phyloP scores from a whole-genome alignment of 1,140 invertebrate genomes.

The Gerris buenoi region DNA sequence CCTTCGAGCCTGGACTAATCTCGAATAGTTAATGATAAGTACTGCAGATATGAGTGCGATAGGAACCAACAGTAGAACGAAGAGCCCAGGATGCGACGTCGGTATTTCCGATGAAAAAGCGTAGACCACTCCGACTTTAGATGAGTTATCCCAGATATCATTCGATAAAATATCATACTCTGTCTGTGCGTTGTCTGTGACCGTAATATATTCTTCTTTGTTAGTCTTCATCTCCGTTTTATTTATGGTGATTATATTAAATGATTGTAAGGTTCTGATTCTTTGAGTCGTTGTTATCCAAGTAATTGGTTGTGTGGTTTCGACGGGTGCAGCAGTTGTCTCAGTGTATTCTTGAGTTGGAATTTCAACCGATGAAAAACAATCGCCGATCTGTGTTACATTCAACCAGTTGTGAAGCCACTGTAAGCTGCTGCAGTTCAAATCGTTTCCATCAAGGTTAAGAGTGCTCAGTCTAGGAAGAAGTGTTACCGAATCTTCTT shows the following conservation, averaged over 20 bases:
- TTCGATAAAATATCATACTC: conserved; percentile 8
- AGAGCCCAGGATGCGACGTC: conserved; percentile 14
- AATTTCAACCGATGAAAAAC: background rate
- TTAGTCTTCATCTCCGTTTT: conserved; percentile 4
- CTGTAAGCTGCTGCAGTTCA: conserved; percentile 42
- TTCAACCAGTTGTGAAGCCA: conserved; percentile 48
- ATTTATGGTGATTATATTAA: conserved; percentile 31
- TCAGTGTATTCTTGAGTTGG: background rate
- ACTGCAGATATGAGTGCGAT: conserved; percentile 9
- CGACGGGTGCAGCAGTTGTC: background rate
- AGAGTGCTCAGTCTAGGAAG: conserved; percentile 48
- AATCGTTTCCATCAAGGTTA: conserved; percentile 41
- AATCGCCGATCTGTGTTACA: background rate
- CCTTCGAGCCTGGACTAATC: conserved; percentile 2
- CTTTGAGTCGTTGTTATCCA: background rate
- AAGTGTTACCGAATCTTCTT: conserved; percentile 48
- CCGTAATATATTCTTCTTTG: background rate
- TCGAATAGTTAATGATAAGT: conserved; percentile 12
- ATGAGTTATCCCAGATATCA: conserved; percentile 11
- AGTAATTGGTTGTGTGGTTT: background rate
- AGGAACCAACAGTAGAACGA: conserved; percentile 14
- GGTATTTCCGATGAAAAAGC: conserved; percentile 14
- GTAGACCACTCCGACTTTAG: conserved; percentile 8
- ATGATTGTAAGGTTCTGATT: conserved; percentile 29
- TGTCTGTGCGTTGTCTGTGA: background rate